Evolutionary conservation across 2,888 invertebrate species (phyloP).

Genomic region (Aspidapion aeneum): DNA sequence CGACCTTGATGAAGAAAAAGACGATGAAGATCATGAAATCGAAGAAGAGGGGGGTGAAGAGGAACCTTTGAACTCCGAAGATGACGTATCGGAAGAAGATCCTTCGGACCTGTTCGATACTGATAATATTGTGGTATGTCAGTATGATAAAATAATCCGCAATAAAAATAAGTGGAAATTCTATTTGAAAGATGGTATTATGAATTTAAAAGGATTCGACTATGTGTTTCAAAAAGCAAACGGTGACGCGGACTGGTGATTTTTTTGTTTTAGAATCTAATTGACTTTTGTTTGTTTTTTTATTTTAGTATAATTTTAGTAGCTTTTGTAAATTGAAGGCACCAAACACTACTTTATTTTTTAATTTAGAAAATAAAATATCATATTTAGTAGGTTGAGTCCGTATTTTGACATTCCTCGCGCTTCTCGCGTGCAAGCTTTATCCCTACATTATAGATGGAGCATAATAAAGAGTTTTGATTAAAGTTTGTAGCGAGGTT

Average conservation of each 20-base stretch:
- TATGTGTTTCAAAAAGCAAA: conserved; percentile 98
- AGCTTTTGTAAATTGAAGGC: not conserved
- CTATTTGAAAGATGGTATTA: conserved; percentile 98
- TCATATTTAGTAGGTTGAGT: too few relatives aligned
- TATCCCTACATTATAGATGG: too few relatives aligned
- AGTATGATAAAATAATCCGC: conserved; percentile 96
- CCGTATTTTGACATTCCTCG: too few relatives aligned
- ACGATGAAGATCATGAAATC: conserved; percentile 52
- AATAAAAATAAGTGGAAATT: conserved; percentile 99
- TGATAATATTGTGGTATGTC: conserved; percentile 99
- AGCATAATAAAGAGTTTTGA: too few relatives aligned
- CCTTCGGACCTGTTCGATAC: conserved; percentile 95
- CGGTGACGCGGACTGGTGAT: conserved; percentile 98
- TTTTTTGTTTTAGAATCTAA: too few relatives aligned
- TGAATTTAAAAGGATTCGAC: conserved; percentile 98
- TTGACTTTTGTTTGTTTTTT: not conserved
- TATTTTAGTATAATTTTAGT: not conserved
- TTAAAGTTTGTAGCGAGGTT: too few relatives aligned
- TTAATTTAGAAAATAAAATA: too few relatives aligned
- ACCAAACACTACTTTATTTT: too few relatives aligned
- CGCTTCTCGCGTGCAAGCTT: too few relatives aligned
- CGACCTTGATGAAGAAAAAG: conserved; percentile 64
- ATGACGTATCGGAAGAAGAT: conserved; percentile 97
- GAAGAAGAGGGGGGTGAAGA: conserved; percentile 41
- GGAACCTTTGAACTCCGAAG: conserved; percentile 93